phyloP scores from a whole-genome alignment of 2,113 vertebrate species.

The Eublepharis macularius region DNA sequence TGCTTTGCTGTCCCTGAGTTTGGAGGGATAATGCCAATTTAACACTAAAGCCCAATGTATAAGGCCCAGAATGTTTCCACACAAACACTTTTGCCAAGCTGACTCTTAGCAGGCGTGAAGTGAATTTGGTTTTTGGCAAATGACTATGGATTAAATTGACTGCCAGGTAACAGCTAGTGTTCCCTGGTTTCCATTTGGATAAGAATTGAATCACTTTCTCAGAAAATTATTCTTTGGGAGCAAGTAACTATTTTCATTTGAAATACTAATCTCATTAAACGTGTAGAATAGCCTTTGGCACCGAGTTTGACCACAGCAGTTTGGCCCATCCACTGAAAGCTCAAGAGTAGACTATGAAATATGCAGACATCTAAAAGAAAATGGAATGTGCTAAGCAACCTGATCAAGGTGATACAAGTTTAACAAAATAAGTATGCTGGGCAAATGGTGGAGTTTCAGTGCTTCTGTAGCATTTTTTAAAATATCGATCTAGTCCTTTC shows the following conservation, averaged over 20 bases:
- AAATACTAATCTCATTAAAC: conserved; percentile 4
- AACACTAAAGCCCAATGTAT: not conserved
- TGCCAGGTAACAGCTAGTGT: not conserved
- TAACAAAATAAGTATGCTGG: conserved; percentile 51
- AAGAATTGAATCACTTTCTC: not conserved
- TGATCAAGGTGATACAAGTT: conserved; percentile 45
- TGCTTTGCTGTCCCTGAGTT: not conserved
- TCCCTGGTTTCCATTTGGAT: conserved; percentile 35
- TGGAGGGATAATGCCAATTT: not conserved
- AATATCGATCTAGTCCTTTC: conserved; percentile 28
- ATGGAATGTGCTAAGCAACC: conserved; percentile 32
- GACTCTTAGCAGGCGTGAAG: not conserved
- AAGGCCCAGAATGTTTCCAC: not conserved
- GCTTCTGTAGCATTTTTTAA: conserved; percentile 47
- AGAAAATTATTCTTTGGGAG: conserved; percentile 4
- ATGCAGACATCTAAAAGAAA: conserved; percentile 53
- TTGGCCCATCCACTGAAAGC: conserved; percentile 31
- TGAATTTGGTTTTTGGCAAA: not conserved
- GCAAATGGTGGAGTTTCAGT: conserved; percentile 55
- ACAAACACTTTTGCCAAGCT: not conserved
- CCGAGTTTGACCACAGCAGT: conserved; percentile 46
- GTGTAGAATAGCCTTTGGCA: conserved; percentile 21
- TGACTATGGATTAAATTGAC: not conserved
- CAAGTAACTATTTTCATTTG: conserved; percentile 9
- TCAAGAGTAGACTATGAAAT: conserved; percentile 45